phyloP scores from a whole-genome alignment of 1,140 invertebrate genomes.

The Muscidifurax raptorellus region DNA sequence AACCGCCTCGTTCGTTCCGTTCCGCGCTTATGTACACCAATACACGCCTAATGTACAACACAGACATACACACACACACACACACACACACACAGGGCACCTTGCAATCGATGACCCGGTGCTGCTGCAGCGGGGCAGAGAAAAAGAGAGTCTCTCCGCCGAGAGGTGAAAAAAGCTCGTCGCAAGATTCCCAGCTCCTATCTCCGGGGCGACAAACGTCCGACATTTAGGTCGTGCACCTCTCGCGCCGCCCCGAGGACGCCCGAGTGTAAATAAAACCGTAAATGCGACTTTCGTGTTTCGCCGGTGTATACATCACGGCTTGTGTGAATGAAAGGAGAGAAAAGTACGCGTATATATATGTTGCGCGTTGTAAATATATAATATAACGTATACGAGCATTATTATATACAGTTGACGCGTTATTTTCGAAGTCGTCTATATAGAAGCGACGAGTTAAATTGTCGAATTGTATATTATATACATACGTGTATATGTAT shows the following conservation, averaged over 20 bases:
- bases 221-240: conserved; percentile 23
- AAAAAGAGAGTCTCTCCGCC: neutral
- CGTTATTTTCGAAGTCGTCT: no score
- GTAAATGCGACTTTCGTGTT: conserved; percentile 31
- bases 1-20: no score
- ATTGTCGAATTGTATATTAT: neutral
- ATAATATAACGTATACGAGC: no score
- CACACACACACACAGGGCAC: no score
- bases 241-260: neutral
- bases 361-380: no score
- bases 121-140: neutral
- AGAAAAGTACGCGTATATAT: neutral
- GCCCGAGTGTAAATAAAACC: conserved; percentile 17
- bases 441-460: neutral
- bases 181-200: neutral
- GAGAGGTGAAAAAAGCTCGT: conserved; percentile 1
- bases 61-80: no score
- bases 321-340: neutral
- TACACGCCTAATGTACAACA: no score
- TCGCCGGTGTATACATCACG: neutral
- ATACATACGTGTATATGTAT: neutral
- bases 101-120: neutral
- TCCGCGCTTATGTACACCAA: no score
- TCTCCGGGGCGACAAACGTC: neutral
- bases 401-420: no score